Conservation (phyloP, 2,113 vertebrate genomes). For the Spheniscus mendiculus region DNA sequence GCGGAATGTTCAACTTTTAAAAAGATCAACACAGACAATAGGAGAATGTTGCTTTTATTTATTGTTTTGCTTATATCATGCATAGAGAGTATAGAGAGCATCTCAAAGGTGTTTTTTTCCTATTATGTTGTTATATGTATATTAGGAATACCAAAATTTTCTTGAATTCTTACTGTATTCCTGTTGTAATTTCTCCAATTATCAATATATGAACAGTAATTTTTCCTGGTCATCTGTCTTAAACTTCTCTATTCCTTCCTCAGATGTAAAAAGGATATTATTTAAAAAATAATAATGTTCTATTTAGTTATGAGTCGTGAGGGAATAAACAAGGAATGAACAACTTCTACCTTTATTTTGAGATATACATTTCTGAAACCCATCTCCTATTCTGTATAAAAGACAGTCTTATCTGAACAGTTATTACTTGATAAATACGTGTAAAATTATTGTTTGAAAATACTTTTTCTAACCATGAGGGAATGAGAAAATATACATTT, state of each 20-base stretch:
- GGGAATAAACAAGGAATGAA: background rate
- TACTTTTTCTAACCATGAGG: background rate
- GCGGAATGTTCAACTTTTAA: background rate
- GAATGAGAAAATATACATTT: background rate
- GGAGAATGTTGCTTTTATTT: background rate
- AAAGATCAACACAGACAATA: background rate
- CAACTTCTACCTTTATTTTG: background rate
- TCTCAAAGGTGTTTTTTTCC: background rate
- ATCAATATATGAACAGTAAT: background rate
- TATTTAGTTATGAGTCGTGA: background rate
- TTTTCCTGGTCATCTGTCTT: background rate
- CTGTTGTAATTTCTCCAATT: background rate
- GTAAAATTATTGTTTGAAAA: background rate
- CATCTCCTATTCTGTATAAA: background rate
- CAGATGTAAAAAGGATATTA: background rate
- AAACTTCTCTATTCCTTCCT: background rate
- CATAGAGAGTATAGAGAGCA: background rate
- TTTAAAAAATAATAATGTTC: background rate
- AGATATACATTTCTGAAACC: background rate
- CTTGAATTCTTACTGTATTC: background rate
- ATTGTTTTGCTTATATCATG: background rate
- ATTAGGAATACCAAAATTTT: background rate
- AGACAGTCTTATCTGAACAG: background rate
- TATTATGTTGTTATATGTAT: background rate
- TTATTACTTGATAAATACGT: background rate